Evolutionary conservation across 1,140 invertebrate genomes (phyloP).

Genomic region (Diorhabda carinulata): DNA sequence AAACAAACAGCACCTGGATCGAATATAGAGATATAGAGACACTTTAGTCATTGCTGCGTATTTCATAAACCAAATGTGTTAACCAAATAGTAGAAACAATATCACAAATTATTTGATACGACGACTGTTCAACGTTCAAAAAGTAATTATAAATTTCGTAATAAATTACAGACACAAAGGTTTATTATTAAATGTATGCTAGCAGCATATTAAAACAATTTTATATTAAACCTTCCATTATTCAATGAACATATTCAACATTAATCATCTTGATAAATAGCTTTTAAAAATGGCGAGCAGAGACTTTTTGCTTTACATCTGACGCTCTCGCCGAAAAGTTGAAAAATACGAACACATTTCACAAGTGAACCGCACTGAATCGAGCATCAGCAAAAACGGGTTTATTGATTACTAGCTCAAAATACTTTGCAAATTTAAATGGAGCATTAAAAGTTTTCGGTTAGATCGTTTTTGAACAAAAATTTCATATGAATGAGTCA

Average conservation of each 20-base stretch:
- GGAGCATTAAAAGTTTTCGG: not conserved
- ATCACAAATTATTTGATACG: too few relatives aligned
- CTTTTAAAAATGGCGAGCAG: conserved; percentile 16
- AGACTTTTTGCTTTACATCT: conserved; percentile 8
- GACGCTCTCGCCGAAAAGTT: conserved; percentile 1
- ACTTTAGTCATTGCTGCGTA: too few relatives aligned
- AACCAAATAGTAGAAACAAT: too few relatives aligned
- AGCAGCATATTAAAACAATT: not conserved
- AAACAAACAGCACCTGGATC: too few relatives aligned
- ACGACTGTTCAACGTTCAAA: too few relatives aligned
- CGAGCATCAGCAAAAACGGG: not conserved
- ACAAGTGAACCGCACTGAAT: not conserved
- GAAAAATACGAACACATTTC: not conserved
- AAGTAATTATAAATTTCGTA: too few relatives aligned
- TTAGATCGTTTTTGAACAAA: too few relatives aligned
- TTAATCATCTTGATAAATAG: conserved; percentile 23
- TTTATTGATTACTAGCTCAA: not conserved
- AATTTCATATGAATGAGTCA: too few relatives aligned
- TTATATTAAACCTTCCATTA: conserved; percentile 11
- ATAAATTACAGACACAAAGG: too few relatives aligned
- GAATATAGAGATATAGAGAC: too few relatives aligned
- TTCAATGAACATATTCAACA: conserved; percentile 19
- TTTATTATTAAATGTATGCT: too few relatives aligned
- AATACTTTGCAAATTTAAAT: not conserved
- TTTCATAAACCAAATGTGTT: too few relatives aligned